These are phyloP conservation scores for Petrolisthes manimaculis DNA, from an alignment of 2,888 invertebrate genomes.

Conservation along the genomic window DNA sequence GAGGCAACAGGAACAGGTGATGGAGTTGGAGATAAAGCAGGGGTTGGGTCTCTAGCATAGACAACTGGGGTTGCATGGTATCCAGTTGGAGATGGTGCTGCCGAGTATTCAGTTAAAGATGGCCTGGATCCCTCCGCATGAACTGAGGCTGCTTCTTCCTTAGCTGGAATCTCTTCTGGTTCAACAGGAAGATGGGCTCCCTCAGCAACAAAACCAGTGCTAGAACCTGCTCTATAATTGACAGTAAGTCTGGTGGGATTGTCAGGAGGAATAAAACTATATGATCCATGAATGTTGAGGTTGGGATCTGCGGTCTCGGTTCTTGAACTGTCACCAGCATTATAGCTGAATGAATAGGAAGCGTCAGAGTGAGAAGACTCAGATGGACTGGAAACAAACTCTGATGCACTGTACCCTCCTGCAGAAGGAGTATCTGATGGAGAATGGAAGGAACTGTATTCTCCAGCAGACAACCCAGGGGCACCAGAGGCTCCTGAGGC, in stretches of 20 bases:
- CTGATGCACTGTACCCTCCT: too few relatives aligned
- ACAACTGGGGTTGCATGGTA: conserved; percentile 2
- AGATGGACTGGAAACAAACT: too few relatives aligned
- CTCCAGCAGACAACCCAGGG: conserved; percentile 4
- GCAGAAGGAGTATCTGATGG: background rate
- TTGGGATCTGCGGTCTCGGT: conserved; percentile 64
- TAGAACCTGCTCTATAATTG: conserved; percentile 64
- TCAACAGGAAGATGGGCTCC: conserved; percentile 66
- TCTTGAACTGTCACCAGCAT: conserved; percentile 65
- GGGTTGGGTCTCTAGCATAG: background rate
- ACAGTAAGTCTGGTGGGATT: conserved; percentile 17
- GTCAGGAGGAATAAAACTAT: conserved; percentile 7
- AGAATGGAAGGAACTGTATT: conserved; percentile 5
- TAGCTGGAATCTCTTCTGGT: conserved; percentile 14
- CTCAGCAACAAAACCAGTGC: conserved; percentile 61
- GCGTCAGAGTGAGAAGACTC: conserved; percentile 66
- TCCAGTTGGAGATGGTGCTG: background rate
- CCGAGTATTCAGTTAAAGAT: background rate
- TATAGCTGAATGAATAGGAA: conserved; percentile 68
- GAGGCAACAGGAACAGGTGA: background rate
- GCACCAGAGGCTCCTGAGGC: conserved; percentile 7
- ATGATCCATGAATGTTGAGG: conserved; percentile 61
- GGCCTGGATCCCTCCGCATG: background rate
- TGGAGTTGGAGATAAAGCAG: background rate
- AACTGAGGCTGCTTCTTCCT: background rate